Conservation (phyloP, 1,140 invertebrate genomes). For the Araneus ventricosus region DNA sequence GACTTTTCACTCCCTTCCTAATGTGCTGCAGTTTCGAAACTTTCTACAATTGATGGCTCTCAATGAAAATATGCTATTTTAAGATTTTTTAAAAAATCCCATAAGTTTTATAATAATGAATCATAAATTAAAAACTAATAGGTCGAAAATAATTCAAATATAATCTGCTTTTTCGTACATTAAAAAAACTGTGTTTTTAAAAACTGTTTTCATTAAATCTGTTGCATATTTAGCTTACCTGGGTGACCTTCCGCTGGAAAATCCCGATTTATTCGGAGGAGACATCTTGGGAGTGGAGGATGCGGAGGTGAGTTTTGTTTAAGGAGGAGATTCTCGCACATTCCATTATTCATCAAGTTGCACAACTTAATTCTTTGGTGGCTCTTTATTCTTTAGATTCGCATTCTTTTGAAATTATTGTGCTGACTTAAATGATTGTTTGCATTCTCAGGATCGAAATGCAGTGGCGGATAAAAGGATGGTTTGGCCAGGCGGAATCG, state of each 20-base stretch:
- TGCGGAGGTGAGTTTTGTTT: not conserved
- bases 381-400: too few species aligned
- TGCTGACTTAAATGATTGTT: not conserved
- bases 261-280: conserved; percentile 72
- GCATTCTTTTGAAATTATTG: too few species aligned
- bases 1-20: too few species aligned
- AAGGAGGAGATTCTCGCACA: not conserved
- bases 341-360: not conserved
- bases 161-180: too few species aligned
- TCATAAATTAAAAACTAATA: too few species aligned
- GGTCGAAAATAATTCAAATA: too few species aligned
- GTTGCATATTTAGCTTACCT: not conserved
- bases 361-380: not conserved
- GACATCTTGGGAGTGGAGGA: conserved; percentile 47
- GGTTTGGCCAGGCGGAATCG: conserved; percentile 74
- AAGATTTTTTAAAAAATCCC: too few species aligned
- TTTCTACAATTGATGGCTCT: too few species aligned
- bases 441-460: conserved; percentile 57
- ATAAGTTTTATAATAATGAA: too few species aligned
- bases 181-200: too few species aligned
- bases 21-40: too few species aligned
- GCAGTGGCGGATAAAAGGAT: conserved; percentile 63
- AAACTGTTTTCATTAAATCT: not conserved
- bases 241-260: conserved; percentile 32
- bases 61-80: too few species aligned